Percentiles rank a stretch among this genome's conserved stretches.
These are phyloP conservation scores for Porites rus DNA, from an alignment of 92 coral and sea anemone species.

Conservation along the genomic window DNA sequence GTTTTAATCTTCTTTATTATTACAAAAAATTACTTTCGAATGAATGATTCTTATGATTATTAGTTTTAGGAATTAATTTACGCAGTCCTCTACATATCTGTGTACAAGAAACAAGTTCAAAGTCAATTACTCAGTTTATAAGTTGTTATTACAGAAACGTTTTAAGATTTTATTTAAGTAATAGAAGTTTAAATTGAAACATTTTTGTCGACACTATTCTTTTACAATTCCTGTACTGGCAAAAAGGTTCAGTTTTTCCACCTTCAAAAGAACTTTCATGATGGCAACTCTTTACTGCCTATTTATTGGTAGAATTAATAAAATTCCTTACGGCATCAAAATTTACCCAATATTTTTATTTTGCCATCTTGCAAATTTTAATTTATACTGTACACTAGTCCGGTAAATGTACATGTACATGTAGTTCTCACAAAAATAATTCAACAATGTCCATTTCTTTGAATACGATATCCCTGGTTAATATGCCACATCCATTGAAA, in stretches of 20 bases:
- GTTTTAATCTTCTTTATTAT: constrained; percentile 1
- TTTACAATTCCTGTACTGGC: too few relatives aligned
- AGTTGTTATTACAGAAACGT: too few relatives aligned
- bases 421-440: background rate
- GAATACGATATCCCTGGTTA: background rate
- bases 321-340: too few relatives aligned
- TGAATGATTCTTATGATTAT: background rate
- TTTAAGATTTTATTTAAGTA: too few relatives aligned
- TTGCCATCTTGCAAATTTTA: background rate
- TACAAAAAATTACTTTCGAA: background rate
- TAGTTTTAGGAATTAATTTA: background rate
- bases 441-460: background rate
- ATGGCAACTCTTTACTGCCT: too few relatives aligned
- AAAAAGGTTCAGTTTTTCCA: too few relatives aligned
- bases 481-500: background rate
- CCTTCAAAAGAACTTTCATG: too few relatives aligned
- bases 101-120: too few relatives aligned
- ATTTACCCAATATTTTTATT: background rate
- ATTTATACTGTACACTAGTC: constrained; percentile 5
- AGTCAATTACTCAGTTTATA: too few relatives aligned
- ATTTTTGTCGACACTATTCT: too few relatives aligned
- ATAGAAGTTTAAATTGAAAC: too few relatives aligned
- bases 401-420: background rate
- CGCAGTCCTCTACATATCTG: background rate
- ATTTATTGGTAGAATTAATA: too few relatives aligned